These are phyloP conservation scores for Lanistes nyassanus DNA, from an alignment of 1,140 invertebrate species.

Conservation along the genomic window DNA sequence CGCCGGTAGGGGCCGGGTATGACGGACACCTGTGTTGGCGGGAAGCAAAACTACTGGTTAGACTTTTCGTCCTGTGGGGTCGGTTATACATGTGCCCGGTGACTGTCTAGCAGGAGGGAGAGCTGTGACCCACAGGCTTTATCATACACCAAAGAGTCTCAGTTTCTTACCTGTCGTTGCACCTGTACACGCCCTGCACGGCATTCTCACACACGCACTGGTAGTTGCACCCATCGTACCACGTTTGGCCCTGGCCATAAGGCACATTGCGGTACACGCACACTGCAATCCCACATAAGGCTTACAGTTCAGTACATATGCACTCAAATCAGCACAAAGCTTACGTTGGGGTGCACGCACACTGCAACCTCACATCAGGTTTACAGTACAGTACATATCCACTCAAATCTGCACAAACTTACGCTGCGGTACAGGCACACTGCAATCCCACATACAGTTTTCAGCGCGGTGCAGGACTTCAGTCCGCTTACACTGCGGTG, in stretches of 20 bases:
- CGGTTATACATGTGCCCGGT: neutral
- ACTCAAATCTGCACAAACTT: too few relatives aligned
- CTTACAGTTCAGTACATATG: too few relatives aligned
- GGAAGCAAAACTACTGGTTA: neutral
- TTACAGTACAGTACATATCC: too few relatives aligned
- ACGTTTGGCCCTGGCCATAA: constrained; percentile 41
- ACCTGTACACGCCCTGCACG: constrained; percentile 37
- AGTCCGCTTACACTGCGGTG: too few relatives aligned
- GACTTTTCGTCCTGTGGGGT: neutral
- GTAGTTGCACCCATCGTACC: constrained; percentile 48
- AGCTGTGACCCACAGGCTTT: neutral
- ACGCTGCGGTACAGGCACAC: too few relatives aligned
- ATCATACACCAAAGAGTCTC: neutral
- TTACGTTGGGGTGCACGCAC: too few relatives aligned
- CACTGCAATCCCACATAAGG: constrained; percentile 10
- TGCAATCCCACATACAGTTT: too few relatives aligned
- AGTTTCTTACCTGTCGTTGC: constrained; percentile 41
- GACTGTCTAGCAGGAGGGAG: neutral
- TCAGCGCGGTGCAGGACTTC: too few relatives aligned
- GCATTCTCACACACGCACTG: constrained; percentile 44
- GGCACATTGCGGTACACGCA: constrained; percentile 43
- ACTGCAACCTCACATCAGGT: too few relatives aligned
- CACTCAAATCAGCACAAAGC: too few relatives aligned
- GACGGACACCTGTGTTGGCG: constrained; percentile 38
- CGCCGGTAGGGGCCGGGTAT: constrained; percentile 30